A percentile compares a stretch with the other conserved stretches of the same genome.
These are phyloP conservation scores for Rhagonycha fulva DNA, from an alignment of 2,888 invertebrate species.

Conservation along the genomic window DNA sequence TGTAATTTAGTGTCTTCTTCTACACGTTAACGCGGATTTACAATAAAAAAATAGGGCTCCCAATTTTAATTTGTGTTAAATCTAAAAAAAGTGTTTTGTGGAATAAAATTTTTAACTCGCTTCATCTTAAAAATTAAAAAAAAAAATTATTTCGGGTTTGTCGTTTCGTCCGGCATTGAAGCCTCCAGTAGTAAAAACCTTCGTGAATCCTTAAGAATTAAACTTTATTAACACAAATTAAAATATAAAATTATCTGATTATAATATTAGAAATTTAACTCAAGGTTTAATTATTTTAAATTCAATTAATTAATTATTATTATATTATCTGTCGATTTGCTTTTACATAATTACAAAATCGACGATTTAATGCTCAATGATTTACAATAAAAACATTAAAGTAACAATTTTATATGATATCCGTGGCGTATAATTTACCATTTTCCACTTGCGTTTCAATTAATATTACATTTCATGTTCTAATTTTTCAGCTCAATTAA, in stretches of 20 bases:
- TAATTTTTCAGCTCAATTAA: conserved; percentile 15
- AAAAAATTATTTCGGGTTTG: neutral
- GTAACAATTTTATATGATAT: neutral
- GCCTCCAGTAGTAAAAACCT: neutral
- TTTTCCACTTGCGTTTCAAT: conserved; percentile 4
- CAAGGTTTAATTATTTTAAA: neutral
- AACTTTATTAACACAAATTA: neutral
- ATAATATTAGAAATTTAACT: neutral
- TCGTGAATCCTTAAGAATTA: neutral
- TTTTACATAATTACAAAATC: neutral
- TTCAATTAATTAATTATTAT: neutral
- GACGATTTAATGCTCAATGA: neutral
- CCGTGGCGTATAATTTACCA: neutral
- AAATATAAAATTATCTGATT: neutral
- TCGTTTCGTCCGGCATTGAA: neutral
- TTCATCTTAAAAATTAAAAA: neutral
- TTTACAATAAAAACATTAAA: neutral
- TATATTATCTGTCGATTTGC: neutral
- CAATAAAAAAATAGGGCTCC: neutral
- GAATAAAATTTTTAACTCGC: neutral
- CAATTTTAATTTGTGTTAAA: neutral
- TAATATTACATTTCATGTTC: conserved; percentile 13
- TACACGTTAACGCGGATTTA: conserved; percentile 23
- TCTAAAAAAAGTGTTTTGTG: neutral
- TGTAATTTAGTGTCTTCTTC: conserved; percentile 41